phyloP scores from a whole-genome alignment of 2,888 invertebrate species.

The Hemistola chrysoprasaria region DNA sequence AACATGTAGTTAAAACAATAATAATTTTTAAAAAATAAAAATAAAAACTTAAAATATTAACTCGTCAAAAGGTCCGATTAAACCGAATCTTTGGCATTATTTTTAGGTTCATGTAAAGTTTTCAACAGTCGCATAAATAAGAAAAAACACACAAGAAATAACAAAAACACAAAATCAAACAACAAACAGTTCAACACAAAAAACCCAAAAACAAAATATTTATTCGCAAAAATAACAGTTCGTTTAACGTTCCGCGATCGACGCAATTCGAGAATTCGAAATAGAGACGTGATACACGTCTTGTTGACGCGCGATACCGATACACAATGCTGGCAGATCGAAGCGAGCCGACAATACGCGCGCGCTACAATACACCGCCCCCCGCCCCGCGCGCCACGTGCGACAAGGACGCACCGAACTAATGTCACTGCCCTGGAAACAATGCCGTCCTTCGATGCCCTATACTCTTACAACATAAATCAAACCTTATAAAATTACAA shows the following conservation, averaged over 20 bases:
- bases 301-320: slow-evolving; percentile 56
- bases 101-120: slow-evolving; percentile 40
- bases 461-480: slow-evolving; percentile 45
- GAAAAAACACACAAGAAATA: slow-evolving; percentile 47
- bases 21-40: slow-evolving; percentile 44
- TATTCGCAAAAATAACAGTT: slow-evolving; percentile 52
- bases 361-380: slow-evolving; percentile 79
- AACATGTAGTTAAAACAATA: slow-evolving; percentile 44
- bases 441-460: slow-evolving; percentile 69
- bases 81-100: slow-evolving; percentile 73
- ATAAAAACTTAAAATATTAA: slow-evolving; percentile 48
- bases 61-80: slow-evolving; percentile 65
- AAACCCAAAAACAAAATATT: slow-evolving; percentile 34
- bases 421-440: slow-evolving; percentile 81
- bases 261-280: slow-evolving; percentile 46
- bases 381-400: slow-evolving; percentile 66
- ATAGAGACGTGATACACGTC: slow-evolving; percentile 59
- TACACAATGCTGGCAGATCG: slow-evolving; percentile 81
- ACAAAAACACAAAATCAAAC: slow-evolving; percentile 44
- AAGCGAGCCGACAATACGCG: slow-evolving; percentile 79
- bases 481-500: slow-evolving; percentile 36
- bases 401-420: slow-evolving; percentile 79
- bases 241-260: slow-evolving; percentile 57
- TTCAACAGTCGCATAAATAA: slow-evolving; percentile 40
- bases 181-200: slow-evolving; percentile 57